These are phyloP conservation scores for Sebastes reedi DNA, from an alignment of 2,797 vertebrate species.

Conservation along the genomic window DNA sequence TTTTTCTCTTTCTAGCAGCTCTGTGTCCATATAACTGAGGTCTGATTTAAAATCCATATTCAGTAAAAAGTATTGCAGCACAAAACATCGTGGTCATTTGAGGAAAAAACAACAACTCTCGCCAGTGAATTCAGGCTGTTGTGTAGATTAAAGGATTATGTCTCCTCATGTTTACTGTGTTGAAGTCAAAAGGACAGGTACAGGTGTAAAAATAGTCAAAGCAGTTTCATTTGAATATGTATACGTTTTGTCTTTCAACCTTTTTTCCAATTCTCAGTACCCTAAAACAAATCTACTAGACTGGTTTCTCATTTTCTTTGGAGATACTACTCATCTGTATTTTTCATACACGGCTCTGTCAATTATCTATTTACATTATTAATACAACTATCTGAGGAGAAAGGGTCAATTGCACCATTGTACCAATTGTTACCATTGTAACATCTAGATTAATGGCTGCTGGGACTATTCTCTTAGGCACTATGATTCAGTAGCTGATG, in stretches of 20 bases:
- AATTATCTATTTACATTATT: neutral
- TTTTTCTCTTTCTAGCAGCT: slow-evolving; percentile 45
- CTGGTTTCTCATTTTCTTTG: neutral
- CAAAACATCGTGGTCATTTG: slow-evolving; percentile 16
- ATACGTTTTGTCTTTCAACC: neutral
- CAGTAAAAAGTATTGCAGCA: neutral
- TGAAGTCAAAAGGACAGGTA: neutral
- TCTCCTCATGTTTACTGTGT: neutral
- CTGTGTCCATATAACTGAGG: slow-evolving; percentile 50
- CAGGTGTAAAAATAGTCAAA: neutral
- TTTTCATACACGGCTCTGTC: neutral
- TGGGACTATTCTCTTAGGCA: neutral
- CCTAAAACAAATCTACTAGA: neutral
- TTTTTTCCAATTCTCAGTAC: neutral
- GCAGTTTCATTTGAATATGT: neutral
- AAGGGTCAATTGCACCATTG: neutral
- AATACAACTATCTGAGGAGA: neutral
- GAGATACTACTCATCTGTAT: neutral
- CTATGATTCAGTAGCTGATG: neutral
- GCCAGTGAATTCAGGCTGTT: neutral
- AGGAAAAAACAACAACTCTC: neutral
- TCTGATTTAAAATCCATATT: slow-evolving; percentile 60
- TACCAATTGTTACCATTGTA: neutral
- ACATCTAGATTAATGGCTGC: neutral
- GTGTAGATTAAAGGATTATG: neutral